Conservation (phyloP, 2,797 vertebrate species). For the Microctenopoma lineatum region DNA sequence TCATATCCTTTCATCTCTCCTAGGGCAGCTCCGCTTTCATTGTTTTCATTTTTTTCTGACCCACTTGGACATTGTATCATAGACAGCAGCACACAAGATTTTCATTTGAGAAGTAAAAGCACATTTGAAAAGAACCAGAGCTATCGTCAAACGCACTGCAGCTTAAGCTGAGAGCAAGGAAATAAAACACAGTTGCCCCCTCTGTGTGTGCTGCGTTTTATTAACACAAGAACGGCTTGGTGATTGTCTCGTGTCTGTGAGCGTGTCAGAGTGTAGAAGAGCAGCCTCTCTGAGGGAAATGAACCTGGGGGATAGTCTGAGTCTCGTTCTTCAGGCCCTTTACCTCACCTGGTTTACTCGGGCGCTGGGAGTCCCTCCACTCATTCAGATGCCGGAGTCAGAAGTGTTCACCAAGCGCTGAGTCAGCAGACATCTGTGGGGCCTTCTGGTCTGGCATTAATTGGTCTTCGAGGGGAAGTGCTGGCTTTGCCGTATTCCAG, state of each 20-base stretch:
- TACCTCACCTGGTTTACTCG: conserved; percentile 5
- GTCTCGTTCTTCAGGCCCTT: conserved; percentile 15
- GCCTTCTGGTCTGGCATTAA: conserved; percentile 76
- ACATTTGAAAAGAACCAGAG: conserved; percentile 65
- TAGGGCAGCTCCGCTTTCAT: conserved; percentile 63
- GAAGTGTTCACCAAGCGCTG: conserved; percentile 55
- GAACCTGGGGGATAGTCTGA: background rate
- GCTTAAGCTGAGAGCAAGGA: conserved; percentile 46
- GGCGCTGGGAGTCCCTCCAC: conserved; percentile 12
- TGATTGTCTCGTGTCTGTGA: conserved; percentile 26
- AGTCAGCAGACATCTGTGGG: conserved; percentile 70
- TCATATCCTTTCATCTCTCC: conserved; percentile 69
- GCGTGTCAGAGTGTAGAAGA: conserved; percentile 39
- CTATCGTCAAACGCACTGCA: conserved; percentile 47
- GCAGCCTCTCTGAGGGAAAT: conserved; percentile 21
- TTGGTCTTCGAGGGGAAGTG: conserved; percentile 64
- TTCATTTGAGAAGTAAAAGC: conserved; percentile 58
- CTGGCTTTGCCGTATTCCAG: conserved; percentile 67
- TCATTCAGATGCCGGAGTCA: conserved; percentile 33
- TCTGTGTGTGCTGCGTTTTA: conserved; percentile 54
- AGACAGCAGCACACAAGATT: conserved; percentile 48
- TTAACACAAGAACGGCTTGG: conserved; percentile 43
- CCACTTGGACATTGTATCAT: conserved; percentile 67
- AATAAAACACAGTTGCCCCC: conserved; percentile 55
- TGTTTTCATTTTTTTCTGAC: conserved; percentile 69